Evolutionary conservation across 2,888 invertebrate species (phyloP).

Genomic region (Agrotis clavis): DNA sequence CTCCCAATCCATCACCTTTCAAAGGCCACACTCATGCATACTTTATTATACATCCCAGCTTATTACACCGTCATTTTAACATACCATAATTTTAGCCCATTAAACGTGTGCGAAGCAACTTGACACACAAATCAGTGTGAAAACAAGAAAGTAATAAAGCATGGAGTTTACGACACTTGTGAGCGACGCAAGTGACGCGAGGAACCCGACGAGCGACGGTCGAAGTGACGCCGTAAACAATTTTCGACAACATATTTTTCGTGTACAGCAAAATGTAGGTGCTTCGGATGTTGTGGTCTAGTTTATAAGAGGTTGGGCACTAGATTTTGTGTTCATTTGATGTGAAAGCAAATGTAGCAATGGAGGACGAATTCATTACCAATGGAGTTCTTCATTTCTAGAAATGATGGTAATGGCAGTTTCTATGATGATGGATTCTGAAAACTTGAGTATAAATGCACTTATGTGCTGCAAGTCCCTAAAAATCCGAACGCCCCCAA

Average conservation of each 20-base stretch:
- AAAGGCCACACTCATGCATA: constrained; percentile 10
- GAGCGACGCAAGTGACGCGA: constrained; percentile 43
- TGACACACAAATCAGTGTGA: constrained; percentile 53
- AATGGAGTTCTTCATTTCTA: no score
- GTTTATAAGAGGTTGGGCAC: constrained; percentile 21
- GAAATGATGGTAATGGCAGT: no score
- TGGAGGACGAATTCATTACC: no score
- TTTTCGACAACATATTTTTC: constrained; percentile 75
- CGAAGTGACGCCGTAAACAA: constrained; percentile 67
- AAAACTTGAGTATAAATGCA: no score
- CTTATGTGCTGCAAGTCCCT: no score
- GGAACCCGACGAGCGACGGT: constrained; percentile 31
- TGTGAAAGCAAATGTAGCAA: no score
- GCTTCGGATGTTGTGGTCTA: constrained; percentile 35
- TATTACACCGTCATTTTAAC: constrained; percentile 43
- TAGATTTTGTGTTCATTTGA: no score
- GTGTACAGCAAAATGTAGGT: constrained; percentile 69
- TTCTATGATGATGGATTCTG: no score
- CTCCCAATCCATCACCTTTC: constrained; percentile 29
- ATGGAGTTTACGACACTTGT: constrained; percentile 53
- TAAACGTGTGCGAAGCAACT: constrained; percentile 39
- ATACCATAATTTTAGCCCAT: constrained; percentile 46
- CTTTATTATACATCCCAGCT: constrained; percentile 29
- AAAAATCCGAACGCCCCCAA: no score
- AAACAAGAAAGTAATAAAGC: constrained; percentile 58